Evolutionary conservation across 2,113 vertebrate species (phyloP).

Genomic region (Nymphicus hollandicus): DNA sequence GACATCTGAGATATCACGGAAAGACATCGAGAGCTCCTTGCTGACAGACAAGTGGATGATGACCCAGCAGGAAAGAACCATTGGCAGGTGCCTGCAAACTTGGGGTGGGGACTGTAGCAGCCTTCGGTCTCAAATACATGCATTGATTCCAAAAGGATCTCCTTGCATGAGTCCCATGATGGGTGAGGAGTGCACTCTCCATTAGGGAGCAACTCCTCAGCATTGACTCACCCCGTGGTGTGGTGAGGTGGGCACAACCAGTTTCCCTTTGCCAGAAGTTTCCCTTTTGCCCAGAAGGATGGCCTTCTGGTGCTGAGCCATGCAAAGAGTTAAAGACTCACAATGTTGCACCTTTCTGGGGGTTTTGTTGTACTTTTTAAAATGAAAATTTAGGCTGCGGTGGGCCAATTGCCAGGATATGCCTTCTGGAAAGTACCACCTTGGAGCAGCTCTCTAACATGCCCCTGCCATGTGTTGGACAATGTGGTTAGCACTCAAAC

Average conservation of each 20-base stretch:
- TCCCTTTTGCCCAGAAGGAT: neutral
- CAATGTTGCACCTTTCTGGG: neutral
- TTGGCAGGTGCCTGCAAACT: neutral
- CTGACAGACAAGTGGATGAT: fast-evolving
- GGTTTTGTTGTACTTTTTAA: neutral
- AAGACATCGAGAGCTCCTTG: fast-evolving
- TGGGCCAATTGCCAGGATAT: neutral
- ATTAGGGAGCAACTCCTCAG: neutral
- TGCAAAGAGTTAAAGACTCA: neutral
- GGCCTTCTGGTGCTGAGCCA: neutral
- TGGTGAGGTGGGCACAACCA: fast-evolving
- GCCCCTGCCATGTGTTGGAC: neutral
- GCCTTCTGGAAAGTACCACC: constrained; percentile 30
- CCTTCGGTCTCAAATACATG: neutral
- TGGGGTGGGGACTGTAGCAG: neutral
- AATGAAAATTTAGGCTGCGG: neutral
- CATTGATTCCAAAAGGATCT: neutral
- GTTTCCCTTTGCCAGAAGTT: neutral
- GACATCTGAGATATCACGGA: neutral
- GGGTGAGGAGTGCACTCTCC: neutral
- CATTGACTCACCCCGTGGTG: neutral
- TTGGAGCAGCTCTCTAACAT: neutral
- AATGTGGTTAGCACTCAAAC: constrained; percentile 7
- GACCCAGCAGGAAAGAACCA: neutral
- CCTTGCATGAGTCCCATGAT: fast-evolving